Evolutionary conservation across 2,888 invertebrate genomes (phyloP), one percentile per base, ranked within the genome.

Genomic region (Limnephilus rhombicus): DNA sequence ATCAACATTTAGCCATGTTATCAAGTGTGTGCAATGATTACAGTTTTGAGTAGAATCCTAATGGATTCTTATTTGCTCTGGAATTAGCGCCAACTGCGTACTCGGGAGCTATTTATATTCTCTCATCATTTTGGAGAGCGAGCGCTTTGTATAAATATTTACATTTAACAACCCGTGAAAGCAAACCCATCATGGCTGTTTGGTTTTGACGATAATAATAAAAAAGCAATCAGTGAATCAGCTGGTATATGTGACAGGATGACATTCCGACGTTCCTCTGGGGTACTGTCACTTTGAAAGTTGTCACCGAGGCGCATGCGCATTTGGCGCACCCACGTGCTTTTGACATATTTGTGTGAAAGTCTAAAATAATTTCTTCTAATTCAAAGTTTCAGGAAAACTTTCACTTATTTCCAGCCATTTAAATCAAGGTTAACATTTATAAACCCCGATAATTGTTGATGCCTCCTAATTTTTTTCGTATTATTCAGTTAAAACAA

Each of bases 71-170:
- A 91, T 88, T 91, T 88, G 91, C 37, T 91, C 68, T 41, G 45
- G 81, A 91, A 91, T 91, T 91, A 85, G 29, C 85, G 89, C 91
- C 89, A 91, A 91, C 91, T 91, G 91, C 91, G 91, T 91, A 91
- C 89, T 91, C 85, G 85, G 83, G 29, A 80, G 12, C 85, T 91
- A 91, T 91, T 89, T 91, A 87, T 91, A 89, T 24, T 3, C 45
- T 41, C 89, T 34, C 68, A 34, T 88, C 88, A n/a, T 89, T 11
- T 29, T 89, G 41, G 24, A 81, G 68, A 68, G 89, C 81, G 45
- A 81, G 81, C 89, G 89, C 37, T 80, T 34, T 34, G 24, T 31
- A n/a, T 29, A 41, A 89, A 89, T 89, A 89, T 89, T 89, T 89
- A 89, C 41, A 81, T 89, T 89, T 80, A 89, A 89, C n/a, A 29